Evolutionary conservation across 1,140 invertebrate genomes (phyloP).

Genomic region (Zaprionus vittiger): DNA sequence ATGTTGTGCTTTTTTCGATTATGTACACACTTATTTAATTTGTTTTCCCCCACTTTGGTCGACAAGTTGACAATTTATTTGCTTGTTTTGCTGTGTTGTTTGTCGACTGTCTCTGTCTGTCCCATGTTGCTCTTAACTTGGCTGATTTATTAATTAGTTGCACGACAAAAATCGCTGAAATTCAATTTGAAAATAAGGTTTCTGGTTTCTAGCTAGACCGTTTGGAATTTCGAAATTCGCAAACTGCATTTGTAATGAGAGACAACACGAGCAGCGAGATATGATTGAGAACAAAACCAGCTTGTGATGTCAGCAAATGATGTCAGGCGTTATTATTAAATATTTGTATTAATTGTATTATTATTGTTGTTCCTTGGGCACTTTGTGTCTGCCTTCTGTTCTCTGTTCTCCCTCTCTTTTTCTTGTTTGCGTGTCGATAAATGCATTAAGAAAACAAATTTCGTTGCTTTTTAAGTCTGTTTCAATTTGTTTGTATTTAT

Average conservation of each 20-base stretch:
- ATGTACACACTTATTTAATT: conserved; percentile 32
- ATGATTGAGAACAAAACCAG: conserved; percentile 22
- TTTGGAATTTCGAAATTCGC: conserved; percentile 23
- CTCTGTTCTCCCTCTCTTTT: conserved; percentile 11
- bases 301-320: conserved; percentile 63
- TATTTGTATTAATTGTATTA: conserved; percentile 21
- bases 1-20: neutral
- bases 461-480: conserved; percentile 39
- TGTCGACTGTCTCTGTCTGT: conserved; percentile 9
- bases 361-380: conserved; percentile 20
- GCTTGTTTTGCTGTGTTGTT: conserved; percentile 28
- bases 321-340: conserved; percentile 52
- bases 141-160: conserved; percentile 69
- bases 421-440: conserved; percentile 43
- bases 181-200: conserved; percentile 26
- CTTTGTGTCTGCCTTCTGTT: conserved; percentile 19
- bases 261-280: neutral
- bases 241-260: conserved; percentile 77
- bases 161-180: conserved; percentile 33
- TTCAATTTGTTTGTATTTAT: neutral
- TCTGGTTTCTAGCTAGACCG: conserved; percentile 47
- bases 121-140: conserved; percentile 16
- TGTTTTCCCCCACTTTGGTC: conserved; percentile 28
- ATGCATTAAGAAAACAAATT: conserved; percentile 54
- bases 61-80: conserved; percentile 55